Percentiles rank a stretch among this genome's conserved stretches.
Conservation (phyloP, 2,113 vertebrate genomes). For the Alligator sinensis region DNA sequence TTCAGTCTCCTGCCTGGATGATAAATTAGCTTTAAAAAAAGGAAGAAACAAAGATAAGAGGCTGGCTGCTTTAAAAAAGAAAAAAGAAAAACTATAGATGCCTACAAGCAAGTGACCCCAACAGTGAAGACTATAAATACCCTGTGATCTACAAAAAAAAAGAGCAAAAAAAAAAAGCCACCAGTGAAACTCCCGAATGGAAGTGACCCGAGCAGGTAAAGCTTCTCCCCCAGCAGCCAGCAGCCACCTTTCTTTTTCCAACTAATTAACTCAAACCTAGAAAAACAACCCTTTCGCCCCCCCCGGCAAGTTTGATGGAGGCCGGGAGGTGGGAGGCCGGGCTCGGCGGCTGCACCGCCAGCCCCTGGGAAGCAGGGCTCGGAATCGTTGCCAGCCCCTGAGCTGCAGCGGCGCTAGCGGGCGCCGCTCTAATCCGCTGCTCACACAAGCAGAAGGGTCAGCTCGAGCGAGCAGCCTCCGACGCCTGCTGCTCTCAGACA, state of each 20-base stretch:
- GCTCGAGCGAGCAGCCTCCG: neutral
- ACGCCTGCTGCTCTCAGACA: neutral
- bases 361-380: neutral
- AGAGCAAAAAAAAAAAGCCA: neutral
- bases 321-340: neutral
- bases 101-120: neutral
- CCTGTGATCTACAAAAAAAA: neutral
- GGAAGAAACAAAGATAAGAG: neutral
- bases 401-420: neutral
- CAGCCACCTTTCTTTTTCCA: neutral
- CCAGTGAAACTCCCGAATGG: no score
- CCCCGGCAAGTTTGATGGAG: neutral
- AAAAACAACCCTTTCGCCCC: neutral
- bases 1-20: neutral
- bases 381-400: neutral
- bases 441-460: neutral
- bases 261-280: neutral
- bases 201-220: neutral
- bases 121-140: neutral
- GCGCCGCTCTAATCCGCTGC: slow-evolving; percentile 7
- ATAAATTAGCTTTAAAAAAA: neutral
- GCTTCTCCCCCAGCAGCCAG: neutral
- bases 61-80: neutral
- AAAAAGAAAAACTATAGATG: neutral
- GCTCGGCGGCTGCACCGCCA: neutral